A percentile compares a stretch with the other conserved stretches of the same genome.
Evolutionary conservation across 2,888 invertebrate species (phyloP).

Genomic region (Epirrhoe tristata): DNA sequence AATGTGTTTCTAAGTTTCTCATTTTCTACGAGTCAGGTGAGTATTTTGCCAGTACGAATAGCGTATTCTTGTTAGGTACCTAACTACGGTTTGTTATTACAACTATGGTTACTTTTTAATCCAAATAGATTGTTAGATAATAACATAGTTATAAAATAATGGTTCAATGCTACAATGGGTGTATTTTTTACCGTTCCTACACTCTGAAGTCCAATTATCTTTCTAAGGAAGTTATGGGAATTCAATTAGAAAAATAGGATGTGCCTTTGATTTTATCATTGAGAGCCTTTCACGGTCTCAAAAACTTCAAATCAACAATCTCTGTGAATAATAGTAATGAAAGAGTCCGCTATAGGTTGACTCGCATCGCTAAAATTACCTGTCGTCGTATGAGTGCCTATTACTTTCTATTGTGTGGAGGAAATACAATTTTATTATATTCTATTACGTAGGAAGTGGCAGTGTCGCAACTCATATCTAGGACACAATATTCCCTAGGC

Average conservation of each 20-base stretch:
- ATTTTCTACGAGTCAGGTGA: conserved; percentile 33
- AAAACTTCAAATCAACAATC: no score
- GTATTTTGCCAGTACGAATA: conserved; percentile 29
- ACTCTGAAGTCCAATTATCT: no score
- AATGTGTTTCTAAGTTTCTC: conserved; percentile 28
- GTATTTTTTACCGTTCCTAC: no score
- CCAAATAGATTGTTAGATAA: background rate
- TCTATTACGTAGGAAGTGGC: background rate
- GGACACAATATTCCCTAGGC: background rate
- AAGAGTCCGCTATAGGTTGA: no score
- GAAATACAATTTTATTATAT: background rate
- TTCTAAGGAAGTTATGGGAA: no score
- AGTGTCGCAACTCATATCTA: background rate
- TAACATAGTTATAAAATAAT: conserved; percentile 1
- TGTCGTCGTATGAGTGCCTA: no score
- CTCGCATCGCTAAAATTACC: no score
- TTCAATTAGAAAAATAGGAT: no score
- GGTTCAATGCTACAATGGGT: background rate
- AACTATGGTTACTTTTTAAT: background rate
- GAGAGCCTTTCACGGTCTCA: no score
- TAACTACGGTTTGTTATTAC: conserved; percentile 9
- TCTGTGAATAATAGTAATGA: no score
- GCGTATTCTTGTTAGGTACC: conserved; percentile 39
- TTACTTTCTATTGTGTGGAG: no score
- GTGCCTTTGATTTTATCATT: no score